A percentile compares a stretch with the other conserved stretches of the same genome.
Evolutionary conservation across 2,797 vertebrate species (phyloP).

Genomic region (Oophaga sylvatica): DNA sequence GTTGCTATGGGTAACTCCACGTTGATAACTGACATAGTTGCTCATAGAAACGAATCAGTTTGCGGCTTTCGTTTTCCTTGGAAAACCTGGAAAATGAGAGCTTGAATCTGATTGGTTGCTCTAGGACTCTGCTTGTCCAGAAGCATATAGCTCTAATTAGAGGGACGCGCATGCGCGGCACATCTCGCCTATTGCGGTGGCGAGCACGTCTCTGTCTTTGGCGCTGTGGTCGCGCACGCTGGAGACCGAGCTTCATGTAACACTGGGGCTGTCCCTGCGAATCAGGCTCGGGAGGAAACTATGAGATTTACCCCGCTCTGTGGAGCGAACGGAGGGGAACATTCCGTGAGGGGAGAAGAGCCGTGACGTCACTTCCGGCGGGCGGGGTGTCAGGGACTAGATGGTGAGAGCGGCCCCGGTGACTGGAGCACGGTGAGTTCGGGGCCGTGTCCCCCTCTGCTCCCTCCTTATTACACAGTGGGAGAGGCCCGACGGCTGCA

Average conservation of each 20-base stretch:
- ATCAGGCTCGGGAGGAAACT: constrained; percentile 1
- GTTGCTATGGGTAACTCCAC: too few species aligned
- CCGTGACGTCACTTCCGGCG: constrained; percentile 52
- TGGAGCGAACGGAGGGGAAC: constrained; percentile 14
- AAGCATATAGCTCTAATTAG: neutral
- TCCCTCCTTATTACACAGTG: neutral
- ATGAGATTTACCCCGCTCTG: constrained; percentile 45
- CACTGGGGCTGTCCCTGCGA: constrained; percentile 11
- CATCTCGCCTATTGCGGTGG: too few species aligned
- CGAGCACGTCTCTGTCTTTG: neutral
- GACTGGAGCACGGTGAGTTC: constrained; percentile 54
- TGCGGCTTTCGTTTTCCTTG: too few species aligned
- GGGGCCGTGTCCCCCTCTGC: neutral
- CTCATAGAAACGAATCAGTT: neutral
- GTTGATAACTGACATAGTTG: neutral
- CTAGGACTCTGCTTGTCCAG: too few species aligned
- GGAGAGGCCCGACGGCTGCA: neutral
- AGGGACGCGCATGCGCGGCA: neutral
- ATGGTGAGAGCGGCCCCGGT: constrained; percentile 59
- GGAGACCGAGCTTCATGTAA: constrained; percentile 31
- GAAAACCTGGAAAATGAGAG: neutral
- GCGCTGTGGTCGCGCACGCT: constrained; percentile 23
- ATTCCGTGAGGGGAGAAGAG: neutral
- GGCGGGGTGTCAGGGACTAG: constrained; percentile 15
- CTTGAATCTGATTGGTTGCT: neutral